Base-by-base conservation (phyloP, 2,797 vertebrate species). In the Columba guinea region DNA sequence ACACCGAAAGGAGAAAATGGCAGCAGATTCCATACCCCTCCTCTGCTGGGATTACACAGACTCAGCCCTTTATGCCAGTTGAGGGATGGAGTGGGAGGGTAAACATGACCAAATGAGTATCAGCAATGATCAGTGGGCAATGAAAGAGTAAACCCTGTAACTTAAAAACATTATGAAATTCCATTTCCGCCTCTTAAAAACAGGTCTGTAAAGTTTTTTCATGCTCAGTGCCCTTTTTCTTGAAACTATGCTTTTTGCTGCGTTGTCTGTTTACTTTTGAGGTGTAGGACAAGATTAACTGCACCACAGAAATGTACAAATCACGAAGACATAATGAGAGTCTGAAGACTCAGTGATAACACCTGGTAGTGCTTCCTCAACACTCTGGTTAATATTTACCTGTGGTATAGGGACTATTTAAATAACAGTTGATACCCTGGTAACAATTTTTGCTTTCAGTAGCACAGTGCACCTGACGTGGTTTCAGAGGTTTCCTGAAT, bases 321-420 rank as follows among this genome's bases (percentile, higher is more conserved):
- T 86, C 41, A 44, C 35, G 63, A 41, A 63, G 81, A 95, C 23
- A 4, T 63, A 77, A 3, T 56, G 39, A 64, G 32, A 86, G 64
- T 19, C 77, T 56, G 75, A 2, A 49, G 70, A 49, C 85, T 75
- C 56, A 10, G 86, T 93, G 97, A 96, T 96, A 97, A 95, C 48
- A 58, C 76, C 59, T 86, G 34, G n/a, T 87, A 91, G 46, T 86
- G 46, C 79, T 95, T 96, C 92, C 97, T 74, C 88, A 95, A 37
- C 39, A 49, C 49, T 84, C 76, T 90, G 75, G 97, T 98, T 98
- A 98, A 98, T 98, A 93, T 98, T 98, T 97, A 97, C 95, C 96
- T 48, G 58, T 56, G 35, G 27, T 55, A 76, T 68, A 87, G 44
- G 35, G 78, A 60, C 62, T 92, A 86, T 86, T 95, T 95, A 94